These are phyloP conservation scores for Cheilosia variabilis DNA, from an alignment of 2,888 invertebrate genomes.

Conservation along the genomic window DNA sequence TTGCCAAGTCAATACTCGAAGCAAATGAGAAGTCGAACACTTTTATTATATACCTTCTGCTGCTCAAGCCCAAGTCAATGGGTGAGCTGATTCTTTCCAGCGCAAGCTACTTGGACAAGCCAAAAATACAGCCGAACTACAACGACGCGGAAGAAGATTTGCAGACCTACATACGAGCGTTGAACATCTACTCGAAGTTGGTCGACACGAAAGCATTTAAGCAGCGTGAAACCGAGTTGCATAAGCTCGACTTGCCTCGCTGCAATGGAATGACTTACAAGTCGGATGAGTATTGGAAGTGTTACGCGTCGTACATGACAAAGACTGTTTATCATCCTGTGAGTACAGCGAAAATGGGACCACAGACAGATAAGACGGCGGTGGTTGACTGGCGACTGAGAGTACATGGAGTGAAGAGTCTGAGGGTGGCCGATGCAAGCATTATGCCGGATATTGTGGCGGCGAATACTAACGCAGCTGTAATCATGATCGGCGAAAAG, in stretches of 20 bases:
- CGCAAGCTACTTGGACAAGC: conserved; percentile 85
- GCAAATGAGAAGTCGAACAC: conserved; percentile 81
- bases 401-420: conserved; percentile 84
- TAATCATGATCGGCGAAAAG: conserved; percentile 88
- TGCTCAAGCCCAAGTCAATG: conserved; percentile 84
- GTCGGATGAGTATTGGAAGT: conserved; percentile 94
- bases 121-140: conserved; percentile 86
- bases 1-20: conserved; percentile 80
- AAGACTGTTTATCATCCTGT: conserved; percentile 91
- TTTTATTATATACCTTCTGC: conserved; percentile 80
- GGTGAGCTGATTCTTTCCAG: conserved; percentile 85
- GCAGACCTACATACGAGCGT: conserved; percentile 80
- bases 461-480: conserved; percentile 87
- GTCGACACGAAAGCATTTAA: conserved; percentile 83
- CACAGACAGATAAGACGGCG: conserved; percentile 82
- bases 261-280: conserved; percentile 88
- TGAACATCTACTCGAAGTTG: conserved; percentile 81
- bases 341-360: conserved; percentile 87
- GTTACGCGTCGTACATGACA: conserved; percentile 90
- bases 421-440: conserved; percentile 88
- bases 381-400: conserved; percentile 86
- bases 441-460: conserved; percentile 87
- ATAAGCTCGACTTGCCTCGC: conserved; percentile 91
- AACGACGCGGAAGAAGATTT: conserved; percentile 85
- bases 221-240: conserved; percentile 81